These are phyloP conservation scores for Tigriopus japonicus DNA, from an alignment of 1,140 invertebrate genomes.

Conservation along the genomic window DNA sequence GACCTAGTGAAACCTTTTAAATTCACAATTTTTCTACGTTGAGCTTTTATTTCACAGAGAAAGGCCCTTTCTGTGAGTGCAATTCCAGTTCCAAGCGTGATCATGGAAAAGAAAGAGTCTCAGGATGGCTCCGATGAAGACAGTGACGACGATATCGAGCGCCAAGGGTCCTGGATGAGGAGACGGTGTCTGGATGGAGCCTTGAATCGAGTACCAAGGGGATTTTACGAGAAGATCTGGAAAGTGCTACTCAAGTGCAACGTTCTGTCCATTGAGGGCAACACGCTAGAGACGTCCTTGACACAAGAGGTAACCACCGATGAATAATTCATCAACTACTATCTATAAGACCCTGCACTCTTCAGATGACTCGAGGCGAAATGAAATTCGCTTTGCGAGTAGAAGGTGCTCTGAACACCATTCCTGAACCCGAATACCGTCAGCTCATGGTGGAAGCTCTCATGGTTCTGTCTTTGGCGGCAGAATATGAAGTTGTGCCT, in stretches of 20 bases:
- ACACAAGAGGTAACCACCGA: not conserved
- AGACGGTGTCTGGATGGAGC: conserved; percentile 83
- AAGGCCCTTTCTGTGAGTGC: no score
- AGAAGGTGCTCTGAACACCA: conserved; percentile 89
- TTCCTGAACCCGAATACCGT: conserved; percentile 93
- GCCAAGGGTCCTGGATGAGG: conserved; percentile 91
- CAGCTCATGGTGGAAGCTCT: conserved; percentile 93
- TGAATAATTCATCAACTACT: no score
- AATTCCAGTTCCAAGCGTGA: no score
- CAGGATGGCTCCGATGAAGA: conserved; percentile 26
- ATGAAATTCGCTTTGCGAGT: conserved; percentile 95
- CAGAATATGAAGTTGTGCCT: conserved; percentile 60
- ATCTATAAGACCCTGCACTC: not conserved
- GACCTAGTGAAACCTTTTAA: no score
- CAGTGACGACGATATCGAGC: conserved; percentile 44
- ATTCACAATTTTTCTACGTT: no score
- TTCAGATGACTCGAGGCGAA: conserved; percentile 86
- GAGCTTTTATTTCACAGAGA: no score
- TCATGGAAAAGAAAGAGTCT: not conserved
- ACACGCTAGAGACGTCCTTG: not conserved
- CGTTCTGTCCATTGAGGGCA: conserved; percentile 10
- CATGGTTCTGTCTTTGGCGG: conserved; percentile 80
- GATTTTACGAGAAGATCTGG: conserved; percentile 92
- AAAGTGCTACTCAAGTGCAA: conserved; percentile 62
- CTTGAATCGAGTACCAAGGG: conserved; percentile 82